Evolutionary conservation across 2,888 invertebrate species (phyloP), one percentile per base, ranked within the genome.

Genomic region (Rhingia campestris): DNA sequence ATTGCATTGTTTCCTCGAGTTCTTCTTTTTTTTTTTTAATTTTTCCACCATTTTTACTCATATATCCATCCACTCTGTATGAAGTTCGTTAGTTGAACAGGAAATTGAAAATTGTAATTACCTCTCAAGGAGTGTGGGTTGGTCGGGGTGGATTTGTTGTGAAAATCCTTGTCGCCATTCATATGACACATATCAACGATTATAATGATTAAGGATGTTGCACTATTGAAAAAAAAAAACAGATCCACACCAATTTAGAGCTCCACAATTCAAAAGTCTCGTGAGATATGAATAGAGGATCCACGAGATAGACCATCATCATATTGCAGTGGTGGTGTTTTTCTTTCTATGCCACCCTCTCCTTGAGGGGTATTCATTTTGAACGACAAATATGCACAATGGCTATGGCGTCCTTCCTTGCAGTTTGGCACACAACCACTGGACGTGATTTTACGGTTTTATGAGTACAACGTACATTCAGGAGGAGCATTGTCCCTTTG

Each of bases 1-100:
- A 82, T 79, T 77, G 77, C 81, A 73, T 77, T 82, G 81, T 76
- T 61, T 81, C 76, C 76, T 72, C 32, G 61, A 72, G 70, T 66
- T 22, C 63, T 49, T 41, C 53, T 72, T 67, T 49, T 43, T 30
- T 56, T 22, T 37, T 54, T 22, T 58, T 41, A 59, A 45, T 35
- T 39, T 37, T 51, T 30, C 45, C 47, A 10, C 39, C 7, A 49
- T 1, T 22, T 7, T 22, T 22, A 2, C 22, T 49, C 37, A 54
- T 33, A 67, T 54, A 12, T 22, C 35, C 6, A 14, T 41, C 6
- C 22, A 56, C 32, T 22, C n/a, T n/a, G n/a, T n/a, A 22, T 39
- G 41, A 41, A 43, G 51, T 45, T 59, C 59, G 56, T 37, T 39
- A 47, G 56, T 67, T 43, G 30, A 30, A 63, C 33, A 81, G 70